Conservation (phyloP, 1,140 invertebrate genomes). For the Microplitis demolitor region DNA sequence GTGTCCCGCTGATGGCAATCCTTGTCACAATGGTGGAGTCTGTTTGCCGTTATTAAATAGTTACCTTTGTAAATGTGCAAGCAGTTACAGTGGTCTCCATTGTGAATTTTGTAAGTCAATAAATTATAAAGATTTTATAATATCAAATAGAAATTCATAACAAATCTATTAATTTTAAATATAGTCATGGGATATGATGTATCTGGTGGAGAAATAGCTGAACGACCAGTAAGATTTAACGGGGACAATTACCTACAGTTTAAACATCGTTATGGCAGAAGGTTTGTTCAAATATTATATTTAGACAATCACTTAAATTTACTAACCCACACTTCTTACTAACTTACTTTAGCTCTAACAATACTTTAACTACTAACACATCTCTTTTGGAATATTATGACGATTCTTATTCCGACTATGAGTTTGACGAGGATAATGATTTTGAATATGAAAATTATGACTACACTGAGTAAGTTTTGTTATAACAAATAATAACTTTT, state of each 20-base stretch:
- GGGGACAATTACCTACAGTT: conserved; percentile 69
- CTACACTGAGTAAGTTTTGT: conserved; percentile 56
- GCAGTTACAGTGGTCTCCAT: conserved; percentile 69
- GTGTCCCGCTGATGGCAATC: conserved; percentile 68
- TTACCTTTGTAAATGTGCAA: conserved; percentile 74
- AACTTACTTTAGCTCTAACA: conserved; percentile 54
- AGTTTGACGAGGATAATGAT: conserved; percentile 57
- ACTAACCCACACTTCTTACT: conserved; percentile 24
- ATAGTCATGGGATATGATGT: conserved; percentile 55
- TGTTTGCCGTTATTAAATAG: conserved; percentile 76
- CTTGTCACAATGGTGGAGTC: conserved; percentile 77
- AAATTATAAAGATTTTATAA: neutral
- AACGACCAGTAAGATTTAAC: conserved; percentile 68
- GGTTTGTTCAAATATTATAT: conserved; percentile 53
- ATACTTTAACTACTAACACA: conserved; percentile 54
- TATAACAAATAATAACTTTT: neutral
- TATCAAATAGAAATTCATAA: neutral
- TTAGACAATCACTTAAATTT: neutral
- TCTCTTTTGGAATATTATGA: conserved; percentile 52
- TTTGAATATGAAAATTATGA: conserved; percentile 58
- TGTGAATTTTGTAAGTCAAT: conserved; percentile 73
- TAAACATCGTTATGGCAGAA: conserved; percentile 65
- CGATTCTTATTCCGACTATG: conserved; percentile 57
- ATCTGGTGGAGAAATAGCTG: conserved; percentile 58
- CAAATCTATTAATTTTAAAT: conserved; percentile 22